Evolutionary conservation across 2,888 invertebrate genomes (phyloP).

Genomic region (Caenorhabditis virilis): DNA sequence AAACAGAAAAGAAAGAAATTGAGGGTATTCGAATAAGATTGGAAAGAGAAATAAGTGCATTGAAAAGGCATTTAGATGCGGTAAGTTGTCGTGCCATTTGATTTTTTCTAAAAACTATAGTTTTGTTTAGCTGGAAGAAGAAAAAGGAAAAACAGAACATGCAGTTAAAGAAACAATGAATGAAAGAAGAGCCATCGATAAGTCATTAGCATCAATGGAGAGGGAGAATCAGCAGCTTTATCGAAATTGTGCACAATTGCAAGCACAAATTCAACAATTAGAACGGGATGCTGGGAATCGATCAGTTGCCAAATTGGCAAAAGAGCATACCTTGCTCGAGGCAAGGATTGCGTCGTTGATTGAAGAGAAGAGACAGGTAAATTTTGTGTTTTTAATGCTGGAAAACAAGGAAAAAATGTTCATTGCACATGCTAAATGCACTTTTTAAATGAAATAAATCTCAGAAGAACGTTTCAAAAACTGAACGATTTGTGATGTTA

Average conservation of each 20-base stretch:
- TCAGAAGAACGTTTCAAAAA: background rate
- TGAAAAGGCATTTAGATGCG: conserved; percentile 51
- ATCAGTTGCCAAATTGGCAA: conserved; percentile 44
- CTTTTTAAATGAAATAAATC: background rate
- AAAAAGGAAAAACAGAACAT: conserved; percentile 50
- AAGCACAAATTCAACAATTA: conserved; percentile 55
- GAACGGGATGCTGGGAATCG: conserved; percentile 52
- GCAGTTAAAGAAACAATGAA: conserved; percentile 52
- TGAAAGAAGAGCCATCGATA: conserved; percentile 59
- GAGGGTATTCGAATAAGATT: conserved; percentile 42
- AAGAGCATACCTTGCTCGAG: conserved; percentile 51
- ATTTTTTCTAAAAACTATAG: background rate
- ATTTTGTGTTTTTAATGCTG: background rate
- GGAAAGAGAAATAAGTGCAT: conserved; percentile 49
- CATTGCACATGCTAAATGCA: background rate
- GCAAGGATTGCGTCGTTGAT: conserved; percentile 41
- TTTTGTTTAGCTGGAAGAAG: conserved; percentile 56
- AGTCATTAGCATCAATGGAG: conserved; percentile 61
- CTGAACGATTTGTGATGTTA: background rate
- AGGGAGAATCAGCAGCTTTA: conserved; percentile 59
- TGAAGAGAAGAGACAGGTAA: conserved; percentile 58
- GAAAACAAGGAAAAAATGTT: background rate
- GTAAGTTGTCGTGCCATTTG: conserved; percentile 14
- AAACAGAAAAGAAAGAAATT: conserved; percentile 48
- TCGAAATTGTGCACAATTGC: conserved; percentile 55